Percentiles rank a stretch among this genome's conserved stretches.
Evolutionary conservation across 2,797 vertebrate genomes (phyloP).

Genomic region (Bradypodion ventrale): DNA sequence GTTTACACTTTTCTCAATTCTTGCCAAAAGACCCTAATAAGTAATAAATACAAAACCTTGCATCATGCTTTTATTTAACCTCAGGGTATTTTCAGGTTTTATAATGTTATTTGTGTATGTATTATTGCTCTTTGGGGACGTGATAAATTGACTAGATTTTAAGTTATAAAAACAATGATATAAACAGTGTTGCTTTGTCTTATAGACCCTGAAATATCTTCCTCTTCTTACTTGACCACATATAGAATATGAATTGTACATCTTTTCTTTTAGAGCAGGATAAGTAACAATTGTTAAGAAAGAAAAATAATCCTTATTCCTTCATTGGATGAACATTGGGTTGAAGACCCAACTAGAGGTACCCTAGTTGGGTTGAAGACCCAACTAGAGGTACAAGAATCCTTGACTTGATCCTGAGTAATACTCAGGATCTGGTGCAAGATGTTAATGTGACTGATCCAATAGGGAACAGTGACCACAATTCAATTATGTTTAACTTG

Average conservation of each 20-base stretch:
- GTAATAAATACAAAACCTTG: constrained; percentile 15
- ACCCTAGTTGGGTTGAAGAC: too few relatives aligned
- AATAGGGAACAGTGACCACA: too few relatives aligned
- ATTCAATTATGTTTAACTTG: too few relatives aligned
- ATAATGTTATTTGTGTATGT: constrained; percentile 13
- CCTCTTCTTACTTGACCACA: background rate
- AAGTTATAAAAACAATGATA: background rate
- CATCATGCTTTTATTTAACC: background rate
- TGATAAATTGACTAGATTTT: background rate
- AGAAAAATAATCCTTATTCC: background rate
- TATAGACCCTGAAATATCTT: constrained; percentile 9
- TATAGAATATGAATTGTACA: background rate
- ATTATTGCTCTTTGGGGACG: background rate
- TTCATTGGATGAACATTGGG: too few relatives aligned
- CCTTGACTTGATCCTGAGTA: too few relatives aligned
- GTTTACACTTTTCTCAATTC: background rate
- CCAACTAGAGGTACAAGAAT: too few relatives aligned
- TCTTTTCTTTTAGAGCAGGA: constrained; percentile 16
- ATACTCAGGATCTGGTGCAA: too few relatives aligned
- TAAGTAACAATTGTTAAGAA: background rate
- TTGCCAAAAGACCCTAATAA: background rate
- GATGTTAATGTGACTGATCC: too few relatives aligned
- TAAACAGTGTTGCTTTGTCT: constrained; percentile 22
- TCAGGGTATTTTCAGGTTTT: background rate
- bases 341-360: too few relatives aligned